phyloP scores from a whole-genome alignment of 2,113 vertebrate species.

The Channa argus region DNA sequence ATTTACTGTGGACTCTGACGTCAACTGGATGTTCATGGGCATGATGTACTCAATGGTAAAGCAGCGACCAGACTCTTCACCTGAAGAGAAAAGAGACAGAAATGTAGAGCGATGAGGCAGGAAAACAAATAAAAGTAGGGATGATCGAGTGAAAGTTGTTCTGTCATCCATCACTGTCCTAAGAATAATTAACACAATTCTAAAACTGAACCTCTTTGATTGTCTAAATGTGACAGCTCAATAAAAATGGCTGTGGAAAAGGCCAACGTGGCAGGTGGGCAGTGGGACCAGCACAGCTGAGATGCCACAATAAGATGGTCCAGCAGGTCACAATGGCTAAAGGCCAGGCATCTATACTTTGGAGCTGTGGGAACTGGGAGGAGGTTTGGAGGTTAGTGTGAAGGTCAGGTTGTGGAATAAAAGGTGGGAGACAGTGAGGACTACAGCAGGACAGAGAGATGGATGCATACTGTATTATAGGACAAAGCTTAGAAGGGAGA shows the following conservation, averaged over 20 bases:
- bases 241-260: neutral
- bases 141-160: neutral
- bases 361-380: too few relatives aligned
- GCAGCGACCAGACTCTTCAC: constrained; percentile 90
- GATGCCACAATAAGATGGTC: too few relatives aligned
- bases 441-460: too few relatives aligned
- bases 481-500: too few relatives aligned
- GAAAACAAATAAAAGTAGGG: neutral
- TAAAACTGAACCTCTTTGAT: neutral
- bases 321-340: too few relatives aligned
- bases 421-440: too few relatives aligned
- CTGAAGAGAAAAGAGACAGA: constrained; percentile 65
- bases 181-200: neutral
- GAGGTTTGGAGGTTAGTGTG: too few relatives aligned
- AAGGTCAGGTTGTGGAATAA: too few relatives aligned
- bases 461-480: too few relatives aligned
- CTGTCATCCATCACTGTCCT: neutral
- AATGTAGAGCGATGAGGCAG: neutral
- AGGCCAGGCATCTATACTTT: too few relatives aligned
- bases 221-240: neutral
- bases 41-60: constrained; percentile 93
- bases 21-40: constrained; percentile 91
- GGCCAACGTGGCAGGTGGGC: too few relatives aligned
- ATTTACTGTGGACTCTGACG: constrained; percentile 90
- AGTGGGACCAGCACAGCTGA: too few relatives aligned